A percentile compares a stretch with the other conserved stretches of the same genome.
Conservation (phyloP, 2,888 invertebrate genomes). For the Eulithis prunata region DNA sequence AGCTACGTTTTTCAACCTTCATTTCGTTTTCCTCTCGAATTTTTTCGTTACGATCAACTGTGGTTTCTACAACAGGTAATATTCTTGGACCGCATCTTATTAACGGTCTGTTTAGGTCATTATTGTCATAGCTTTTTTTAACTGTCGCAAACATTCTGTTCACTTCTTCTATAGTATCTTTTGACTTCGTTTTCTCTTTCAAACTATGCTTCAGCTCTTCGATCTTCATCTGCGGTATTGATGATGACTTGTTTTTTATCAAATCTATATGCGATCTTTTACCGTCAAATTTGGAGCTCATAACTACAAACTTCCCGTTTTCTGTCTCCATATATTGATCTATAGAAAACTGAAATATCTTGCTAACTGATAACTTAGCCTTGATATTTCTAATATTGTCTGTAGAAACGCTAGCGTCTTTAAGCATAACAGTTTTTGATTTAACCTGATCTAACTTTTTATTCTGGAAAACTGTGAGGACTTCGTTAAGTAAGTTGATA, state of each 20-base stretch:
- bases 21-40: background rate
- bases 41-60: conserved; percentile 4
- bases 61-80: conserved; percentile 69
- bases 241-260: conserved; percentile 69
- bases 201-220: conserved; percentile 69
- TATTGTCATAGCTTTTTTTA: conserved; percentile 38
- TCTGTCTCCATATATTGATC: conserved; percentile 45
- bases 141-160: conserved; percentile 77
- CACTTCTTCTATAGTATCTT: conserved; percentile 73
- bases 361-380: conserved; percentile 51
- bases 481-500: conserved; percentile 69
- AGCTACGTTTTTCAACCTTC: conserved; percentile 17
- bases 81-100: conserved; percentile 70
- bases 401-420: conserved; percentile 64
- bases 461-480: conserved; percentile 68
- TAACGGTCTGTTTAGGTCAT: conserved; percentile 60
- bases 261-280: conserved; percentile 53
- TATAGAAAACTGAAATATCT: conserved; percentile 61
- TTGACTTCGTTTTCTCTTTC: conserved; percentile 65
- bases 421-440: conserved; percentile 51
- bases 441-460: conserved; percentile 55
- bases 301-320: conserved; percentile 56
- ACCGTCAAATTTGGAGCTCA: conserved; percentile 57
- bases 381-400: conserved; percentile 41
- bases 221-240: conserved; percentile 77